Evolutionary conservation across 2,113 vertebrate species (phyloP).

Genomic region (Gymnocephalus cernua): DNA sequence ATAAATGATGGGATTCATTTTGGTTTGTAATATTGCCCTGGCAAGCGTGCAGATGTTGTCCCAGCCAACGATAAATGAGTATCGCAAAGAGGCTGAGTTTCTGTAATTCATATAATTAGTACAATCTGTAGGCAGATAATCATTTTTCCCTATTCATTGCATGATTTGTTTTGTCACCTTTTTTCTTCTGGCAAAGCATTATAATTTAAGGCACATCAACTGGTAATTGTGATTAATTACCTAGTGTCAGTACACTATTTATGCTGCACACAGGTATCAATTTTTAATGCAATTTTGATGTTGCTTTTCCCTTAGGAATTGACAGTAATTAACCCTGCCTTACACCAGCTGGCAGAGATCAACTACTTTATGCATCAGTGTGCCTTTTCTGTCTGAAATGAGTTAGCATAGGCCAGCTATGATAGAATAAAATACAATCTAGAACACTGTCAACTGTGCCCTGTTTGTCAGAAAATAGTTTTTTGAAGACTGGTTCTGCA

Average conservation of each 20-base stretch:
- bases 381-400: slow-evolving; percentile 49
- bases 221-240: slow-evolving; percentile 88
- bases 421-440: slow-evolving; percentile 41
- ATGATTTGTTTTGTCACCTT: slow-evolving; percentile 80
- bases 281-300: slow-evolving; percentile 78
- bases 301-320: slow-evolving; percentile 73
- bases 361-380: slow-evolving; percentile 64
- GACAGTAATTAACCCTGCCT: slow-evolving; percentile 81
- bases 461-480: slow-evolving; percentile 18
- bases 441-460: slow-evolving; percentile 1
- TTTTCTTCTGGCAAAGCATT: slow-evolving; percentile 79
- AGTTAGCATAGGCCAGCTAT: slow-evolving; percentile 25
- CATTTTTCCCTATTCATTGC: slow-evolving; percentile 77
- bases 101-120: slow-evolving; percentile 84
- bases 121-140: slow-evolving; percentile 80
- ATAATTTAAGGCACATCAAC: slow-evolving; percentile 80
- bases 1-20: slow-evolving; percentile 67
- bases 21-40: slow-evolving; percentile 50
- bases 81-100: slow-evolving; percentile 68
- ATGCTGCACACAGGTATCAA: slow-evolving; percentile 81
- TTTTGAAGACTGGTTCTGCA: slow-evolving; percentile 6
- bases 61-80: slow-evolving; percentile 75
- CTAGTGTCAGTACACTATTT: slow-evolving; percentile 76
- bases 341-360: slow-evolving; percentile 77
- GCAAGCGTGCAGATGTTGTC: slow-evolving; percentile 66